Base-by-base conservation (phyloP, 2,113 vertebrate genomes). In the Tragulus kanchil region DNA sequence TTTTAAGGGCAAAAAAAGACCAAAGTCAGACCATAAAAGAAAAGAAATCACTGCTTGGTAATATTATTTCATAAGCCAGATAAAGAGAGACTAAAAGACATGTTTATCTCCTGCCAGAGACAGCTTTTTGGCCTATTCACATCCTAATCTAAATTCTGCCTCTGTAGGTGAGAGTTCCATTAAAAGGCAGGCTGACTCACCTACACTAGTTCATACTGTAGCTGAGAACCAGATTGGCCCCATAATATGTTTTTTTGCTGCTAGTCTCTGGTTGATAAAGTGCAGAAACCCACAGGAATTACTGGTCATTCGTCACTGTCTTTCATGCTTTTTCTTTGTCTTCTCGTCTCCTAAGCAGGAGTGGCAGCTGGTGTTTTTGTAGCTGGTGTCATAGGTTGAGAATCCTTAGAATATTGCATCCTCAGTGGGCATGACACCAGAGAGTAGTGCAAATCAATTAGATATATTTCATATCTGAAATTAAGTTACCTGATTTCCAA, bases 401-500 rank as follows among this genome's bases (percentile, higher is more conserved):
- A 85, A 92, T 92, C 84, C 95, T 90, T 65, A 26, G 54, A 79
- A 90, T 91, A 85, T 78, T 65, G 28, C 88, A 69, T 95, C 64
- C 67, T 86, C 69, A 69, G 7, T 21, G 71, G 81, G 59, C 56
- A 50, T 50, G 7, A 58, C 92, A 84, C 82, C 69, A 95, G 96
- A 96, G 89, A 90, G 81, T 54, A 90, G 31, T 93, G 82, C 82
- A 91, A 97, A 97, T 97, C 95, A 90, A 73, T 98, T 92, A 90
- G 87, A 90, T 82, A 62, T 75, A 98, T 95, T 95, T 97, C 92
- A 95, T 90, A 54, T 92, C 85, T 59, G 81, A 96, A 97, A 97
- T 97, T 97, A 94, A 96, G 23, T 97, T 93, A 92, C 64, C 77
- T 75, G 92, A 90, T 97, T 96, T 85, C 92, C 81, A 95, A 71